Evolutionary conservation across 92 coral and sea anemone species (phyloP).

Genomic region (Montipora capitata): DNA sequence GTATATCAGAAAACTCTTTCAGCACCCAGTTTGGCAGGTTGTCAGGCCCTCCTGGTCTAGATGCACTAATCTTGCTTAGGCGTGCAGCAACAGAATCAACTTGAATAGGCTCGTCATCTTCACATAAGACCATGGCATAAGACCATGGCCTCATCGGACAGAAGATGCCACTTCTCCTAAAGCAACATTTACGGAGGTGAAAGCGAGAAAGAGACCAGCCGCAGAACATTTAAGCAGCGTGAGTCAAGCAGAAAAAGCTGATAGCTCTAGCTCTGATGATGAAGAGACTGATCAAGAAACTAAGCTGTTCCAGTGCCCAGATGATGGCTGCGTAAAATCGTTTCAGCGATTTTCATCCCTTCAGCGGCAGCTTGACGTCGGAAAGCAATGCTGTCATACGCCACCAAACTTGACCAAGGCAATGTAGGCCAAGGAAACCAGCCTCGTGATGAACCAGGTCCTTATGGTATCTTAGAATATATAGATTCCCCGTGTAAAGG

Average conservation of each 20-base stretch:
- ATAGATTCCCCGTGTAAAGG: conserved; percentile 34
- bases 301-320: conserved; percentile 63
- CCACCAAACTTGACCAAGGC: conserved; percentile 50
- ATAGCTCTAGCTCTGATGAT: conserved; percentile 5
- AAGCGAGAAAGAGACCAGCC: conserved; percentile 33
- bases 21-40: too few species aligned
- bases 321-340: conserved; percentile 67
- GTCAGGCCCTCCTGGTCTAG: too few species aligned
- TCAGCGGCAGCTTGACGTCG: conserved; percentile 62
- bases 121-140: too few species aligned
- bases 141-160: too few species aligned
- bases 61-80: conserved; percentile 52
- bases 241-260: not conserved
- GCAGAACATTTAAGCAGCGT: not conserved
- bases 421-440: conserved; percentile 9
- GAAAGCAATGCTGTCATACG: conserved; percentile 70
- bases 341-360: conserved; percentile 55
- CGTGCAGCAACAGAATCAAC: not conserved
- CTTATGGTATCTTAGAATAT: not conserved
- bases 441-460: conserved; percentile 7
- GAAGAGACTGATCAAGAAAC: not conserved
- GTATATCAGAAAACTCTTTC: too few species aligned
- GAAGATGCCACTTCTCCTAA: conserved; percentile 41
- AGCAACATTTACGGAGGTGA: conserved; percentile 37
- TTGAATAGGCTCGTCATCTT: too few species aligned